A percentile compares a stretch with the other conserved stretches of the same genome.
Conservation (phyloP, 2,113 vertebrate species). For the Chinchilla lanigera region DNA sequence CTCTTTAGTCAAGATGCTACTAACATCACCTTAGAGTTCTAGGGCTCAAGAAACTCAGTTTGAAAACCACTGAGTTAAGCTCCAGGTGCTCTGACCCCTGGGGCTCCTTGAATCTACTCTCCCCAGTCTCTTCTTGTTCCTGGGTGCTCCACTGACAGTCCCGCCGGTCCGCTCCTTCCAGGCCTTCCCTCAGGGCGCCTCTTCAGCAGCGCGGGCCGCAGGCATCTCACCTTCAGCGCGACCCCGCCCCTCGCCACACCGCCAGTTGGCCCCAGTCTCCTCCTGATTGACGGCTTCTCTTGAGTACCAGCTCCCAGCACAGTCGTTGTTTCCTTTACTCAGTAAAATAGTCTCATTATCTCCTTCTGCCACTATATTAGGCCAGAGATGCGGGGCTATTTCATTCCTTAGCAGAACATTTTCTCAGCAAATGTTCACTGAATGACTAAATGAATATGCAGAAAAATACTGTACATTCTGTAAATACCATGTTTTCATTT, state of each 20-base stretch:
- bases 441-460: not conserved
- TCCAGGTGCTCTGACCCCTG: not conserved
- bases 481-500: not conserved
- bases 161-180: not conserved
- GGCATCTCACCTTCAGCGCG: not conserved
- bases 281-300: not conserved
- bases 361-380: not conserved
- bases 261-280: too few species aligned
- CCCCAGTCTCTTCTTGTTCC: not conserved
- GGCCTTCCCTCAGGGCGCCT: not conserved
- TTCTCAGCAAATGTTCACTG: slow-evolving; percentile 6
- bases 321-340: not conserved
- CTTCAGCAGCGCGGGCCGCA: not conserved
- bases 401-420: not conserved
- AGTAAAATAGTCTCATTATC: not conserved
- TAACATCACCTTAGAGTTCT: not conserved
- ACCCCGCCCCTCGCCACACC: fast-evolving
- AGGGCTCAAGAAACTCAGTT: not conserved
- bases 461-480: not conserved
- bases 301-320: not conserved
- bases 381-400: not conserved
- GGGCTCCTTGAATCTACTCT: not conserved
- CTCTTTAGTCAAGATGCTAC: not conserved
- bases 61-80: not conserved
- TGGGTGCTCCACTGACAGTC: not conserved